Percentiles rank a stretch among this genome's conserved stretches.
Evolutionary conservation across 2,888 invertebrate genomes (phyloP).

Genomic region (Pegoplata infirma): DNA sequence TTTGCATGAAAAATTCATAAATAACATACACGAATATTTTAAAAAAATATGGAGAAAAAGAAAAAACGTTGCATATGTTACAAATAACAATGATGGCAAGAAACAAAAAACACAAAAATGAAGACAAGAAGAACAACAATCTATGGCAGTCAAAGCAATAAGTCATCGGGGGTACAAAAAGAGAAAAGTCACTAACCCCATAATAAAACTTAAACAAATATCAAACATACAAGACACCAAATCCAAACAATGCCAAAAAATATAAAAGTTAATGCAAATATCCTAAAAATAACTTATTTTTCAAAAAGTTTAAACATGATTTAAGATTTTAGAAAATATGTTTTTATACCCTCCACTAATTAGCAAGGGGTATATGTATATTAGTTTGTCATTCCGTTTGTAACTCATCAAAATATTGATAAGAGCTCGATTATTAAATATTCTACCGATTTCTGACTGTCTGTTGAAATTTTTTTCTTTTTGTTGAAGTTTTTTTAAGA

Average conservation of each 20-base stretch:
- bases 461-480: no score
- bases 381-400: no score
- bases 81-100: constrained; percentile 32
- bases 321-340: no score
- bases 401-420: no score
- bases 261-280: constrained; percentile 7
- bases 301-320: not conserved
- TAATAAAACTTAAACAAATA: constrained; percentile 35
- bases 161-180: constrained; percentile 54
- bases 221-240: not conserved
- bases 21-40: constrained; percentile 56
- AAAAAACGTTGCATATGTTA: constrained; percentile 59
- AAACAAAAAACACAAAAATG: no score
- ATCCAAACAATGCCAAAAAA: not conserved
- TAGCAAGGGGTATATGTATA: no score
- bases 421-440: no score
- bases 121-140: constrained; percentile 30
- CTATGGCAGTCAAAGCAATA: constrained; percentile 57
- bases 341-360: no score
- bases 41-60: constrained; percentile 14
- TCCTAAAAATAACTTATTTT: not conserved
- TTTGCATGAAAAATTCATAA: constrained; percentile 63
- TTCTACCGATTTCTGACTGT: no score
- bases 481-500: no score
- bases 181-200: constrained; percentile 55